Base-by-base conservation (phyloP, 2,888 invertebrate species). In the Lampropteryx suffumata region DNA sequence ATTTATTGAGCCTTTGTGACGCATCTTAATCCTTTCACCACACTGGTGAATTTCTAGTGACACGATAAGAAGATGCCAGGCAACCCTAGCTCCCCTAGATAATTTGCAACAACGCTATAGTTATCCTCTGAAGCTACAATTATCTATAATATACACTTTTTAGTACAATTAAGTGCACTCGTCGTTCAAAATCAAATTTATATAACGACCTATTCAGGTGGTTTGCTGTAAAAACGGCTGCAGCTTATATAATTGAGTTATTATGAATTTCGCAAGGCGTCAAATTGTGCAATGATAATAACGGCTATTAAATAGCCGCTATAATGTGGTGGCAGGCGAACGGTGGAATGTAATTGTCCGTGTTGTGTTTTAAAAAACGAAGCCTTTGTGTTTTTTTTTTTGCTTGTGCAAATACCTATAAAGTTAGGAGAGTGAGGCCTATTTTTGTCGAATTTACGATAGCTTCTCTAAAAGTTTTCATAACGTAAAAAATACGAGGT, bases 241-340 rank as follows among this genome's bases (percentile, higher is more conserved):
- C 61, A 72, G 62, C 64, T 65, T 71, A 73, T 75, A 77, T 81
- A 42, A 85, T 85, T 84, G 78, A 85, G 85, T 84, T 73, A 85
- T 86, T 85, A 85, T 75, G 52, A 61, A 79, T 79, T 82, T 79
- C 61, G 71, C 70, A 71, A 84, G 79, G 85, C 84, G 83, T 82
- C 71, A 83, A 81, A 84, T 79, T 82, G 73, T 75, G 62, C 63
- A 66, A 73, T 73, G 67, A 73, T 84, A 84, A 84, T 84, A 71
- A 71, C 68, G 17, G 71, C 69, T 65, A 82, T 84, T 82, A 83
- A 32, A 26, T 37, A 24, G 27, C 46, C n/a, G 48, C 14, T 34
- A 47, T 46, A 43, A 52, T 65, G 77, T 76, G 56, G 79, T 76
- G 76, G 76, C 75, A 58, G 57, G 60, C 47, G 64, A 69, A 61